Percentiles rank a stretch among this genome's conserved stretches.
Conservation (phyloP, 2,888 invertebrate genomes). For the Agrochola litura region DNA sequence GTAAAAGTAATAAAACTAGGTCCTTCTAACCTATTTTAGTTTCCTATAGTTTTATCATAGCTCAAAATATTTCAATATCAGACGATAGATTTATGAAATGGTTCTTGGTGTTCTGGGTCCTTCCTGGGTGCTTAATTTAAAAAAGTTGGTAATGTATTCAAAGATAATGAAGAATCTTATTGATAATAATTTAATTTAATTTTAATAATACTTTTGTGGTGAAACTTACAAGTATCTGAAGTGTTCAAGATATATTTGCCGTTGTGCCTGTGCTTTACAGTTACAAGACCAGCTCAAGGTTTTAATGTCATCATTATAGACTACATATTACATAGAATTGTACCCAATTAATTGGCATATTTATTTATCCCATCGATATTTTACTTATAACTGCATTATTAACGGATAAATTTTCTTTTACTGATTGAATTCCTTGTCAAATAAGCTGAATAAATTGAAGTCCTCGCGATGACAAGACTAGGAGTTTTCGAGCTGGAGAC, state of each 20-base stretch:
- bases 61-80: conserved; percentile 1
- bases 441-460: conserved; percentile 13
- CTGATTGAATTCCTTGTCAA: conserved; percentile 47
- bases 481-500: conserved; percentile 61
- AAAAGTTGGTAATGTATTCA: not conserved
- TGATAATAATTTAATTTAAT: not conserved
- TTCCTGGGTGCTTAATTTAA: not conserved
- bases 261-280: conserved; percentile 3
- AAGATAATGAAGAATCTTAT: not conserved
- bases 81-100: not conserved
- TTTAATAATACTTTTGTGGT: not conserved
- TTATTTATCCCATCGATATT: conserved; percentile 67
- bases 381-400: conserved; percentile 40
- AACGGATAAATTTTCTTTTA: conserved; percentile 33
- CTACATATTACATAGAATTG: conserved; percentile 34
- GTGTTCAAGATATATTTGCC: conserved; percentile 37
- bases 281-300: conserved; percentile 44
- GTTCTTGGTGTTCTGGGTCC: not conserved
- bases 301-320: conserved; percentile 30
- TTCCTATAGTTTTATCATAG: not conserved
- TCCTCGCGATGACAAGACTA: conserved; percentile 54
- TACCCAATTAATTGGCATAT: conserved; percentile 56
- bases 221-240: not conserved
- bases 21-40: not conserved
- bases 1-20: not conserved